Base-by-base conservation (phyloP, 2,113 vertebrate genomes). In the Pyxicephalus adspersus region DNA sequence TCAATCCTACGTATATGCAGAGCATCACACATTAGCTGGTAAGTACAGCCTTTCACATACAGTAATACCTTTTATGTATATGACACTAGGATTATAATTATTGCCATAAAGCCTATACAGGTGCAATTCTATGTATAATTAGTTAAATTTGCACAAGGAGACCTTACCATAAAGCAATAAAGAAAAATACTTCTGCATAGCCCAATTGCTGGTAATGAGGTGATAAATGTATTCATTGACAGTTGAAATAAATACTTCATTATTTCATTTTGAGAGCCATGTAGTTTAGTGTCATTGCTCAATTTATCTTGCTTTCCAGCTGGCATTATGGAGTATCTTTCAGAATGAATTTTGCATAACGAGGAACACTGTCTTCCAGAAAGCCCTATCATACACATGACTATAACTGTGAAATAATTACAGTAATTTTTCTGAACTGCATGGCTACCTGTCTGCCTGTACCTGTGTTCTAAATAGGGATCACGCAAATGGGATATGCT, bases 161-260 rank as follows among this genome's bases (percentile, higher is more conserved):
- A 45, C 38, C n/a, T 13, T 45, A 45, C 1, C 38, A 45, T 45
- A 45, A 45, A 45, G 38, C 15, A 13, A 45, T 45, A 45, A 11
- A 45, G 38, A 45, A 34, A 3, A 45, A 45, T 45, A 45, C 11
- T 45, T 45, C 38, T 45, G 11, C 38, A 45, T 45, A 11, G 15
- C 15, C 15, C 38, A 45, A 45, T 45, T 13, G 38, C 38, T 45
- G 38, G 38, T 45, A 45, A 45, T 45, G 38, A 45, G 8, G 38
- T 45, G 38, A 60, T 60, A 22, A 60, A n/a, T 60, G n/a, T 60
- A 7, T 60, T 60, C 9, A 60, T 60, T 60, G 57, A 60, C 57
- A 23, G 22, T 11, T 26, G 38, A 25, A 61, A 63, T 22, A 63
- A 17, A 63, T 63, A 18, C 23, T 3, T 23, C 17, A 63, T 63